Conservation (phyloP, 2,888 invertebrate species). For the Melinaea marsaeus region DNA sequence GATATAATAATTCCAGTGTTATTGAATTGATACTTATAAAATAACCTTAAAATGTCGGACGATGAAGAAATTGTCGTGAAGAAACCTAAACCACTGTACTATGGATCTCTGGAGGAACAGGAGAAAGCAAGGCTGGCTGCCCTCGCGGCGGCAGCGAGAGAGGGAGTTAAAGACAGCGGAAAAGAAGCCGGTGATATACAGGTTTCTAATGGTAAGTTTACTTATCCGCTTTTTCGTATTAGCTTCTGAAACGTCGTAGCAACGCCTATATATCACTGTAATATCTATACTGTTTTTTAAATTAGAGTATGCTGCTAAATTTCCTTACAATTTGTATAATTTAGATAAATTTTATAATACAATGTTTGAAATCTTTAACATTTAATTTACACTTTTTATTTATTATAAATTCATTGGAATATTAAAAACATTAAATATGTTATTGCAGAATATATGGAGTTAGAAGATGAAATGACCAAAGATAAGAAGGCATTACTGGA, state of each 20-base stretch:
- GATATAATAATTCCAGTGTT: background rate
- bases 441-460: constrained; percentile 85
- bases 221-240: too few species aligned
- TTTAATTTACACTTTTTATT: background rate
- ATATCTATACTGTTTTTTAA: too few species aligned
- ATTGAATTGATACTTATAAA: constrained; percentile 4
- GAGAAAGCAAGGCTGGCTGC: constrained; percentile 84
- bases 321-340: too few species aligned
- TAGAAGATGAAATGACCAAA: constrained; percentile 90
- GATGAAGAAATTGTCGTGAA: constrained; percentile 88
- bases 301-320: too few species aligned
- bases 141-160: constrained; percentile 74
- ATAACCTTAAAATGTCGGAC: constrained; percentile 84
- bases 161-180: constrained; percentile 80
- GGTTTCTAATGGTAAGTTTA: constrained; percentile 78
- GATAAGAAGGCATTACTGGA: constrained; percentile 95
- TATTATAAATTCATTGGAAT: background rate
- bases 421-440: constrained; percentile 1
- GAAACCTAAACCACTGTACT: constrained; percentile 87
- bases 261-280: too few species aligned
- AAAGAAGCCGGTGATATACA: constrained; percentile 81
- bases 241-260: too few species aligned
- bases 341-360: too few species aligned
- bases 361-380: too few species aligned
- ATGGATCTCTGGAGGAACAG: constrained; percentile 92